Base-by-base conservation (phyloP, 2,888 invertebrate genomes). In the Melinopterus prodromus region DNA sequence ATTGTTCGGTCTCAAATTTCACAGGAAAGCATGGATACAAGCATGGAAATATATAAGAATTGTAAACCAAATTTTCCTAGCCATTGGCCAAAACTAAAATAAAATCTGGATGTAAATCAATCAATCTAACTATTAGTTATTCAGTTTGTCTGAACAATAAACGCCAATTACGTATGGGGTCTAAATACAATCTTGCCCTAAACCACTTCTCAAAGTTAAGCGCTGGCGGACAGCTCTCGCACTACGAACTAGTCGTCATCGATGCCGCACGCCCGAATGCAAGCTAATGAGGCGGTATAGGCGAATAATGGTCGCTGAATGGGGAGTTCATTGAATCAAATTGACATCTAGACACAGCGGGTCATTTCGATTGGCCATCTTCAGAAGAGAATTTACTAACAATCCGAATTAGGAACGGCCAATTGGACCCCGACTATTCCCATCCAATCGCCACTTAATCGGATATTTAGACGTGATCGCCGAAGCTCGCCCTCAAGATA, bases 381-480 rank as follows among this genome's bases (percentile, higher is more conserved):
- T 53, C 53, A 53, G 53, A 9, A 53, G 9, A 53, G 53, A 53
- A 53, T 53, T 53, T 53, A 53, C 53, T 53, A 53, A 53, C 53
- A 53, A 53, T 53, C 53, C 53, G 53, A 53, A 53, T 53, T 53
- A 53, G 53, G 53, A 53, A 53, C 53, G 53, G 53, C 53, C 53
- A 53, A 53, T 53, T 53, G 53, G 53, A 53, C 3, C 2, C 2
- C 9, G 53, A 53, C 53, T 26, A 26, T 26, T 26, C 26, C 53
- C 53, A 9, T 53, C 53, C 53, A 53, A 53, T 53, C 53, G 53
- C 12, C 53, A 53, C 53, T 53, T 53, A 53, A 53, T 53, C 53
- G 53, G 12, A 53, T 6, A 53, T 53, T 26, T 53, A 53, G 53
- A 7, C 53, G 9, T 2, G 53, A 53, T 53, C 7, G 53, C 53